Base-by-base conservation (phyloP, 2,888 invertebrate species). In the Mythimna vitellina region DNA sequence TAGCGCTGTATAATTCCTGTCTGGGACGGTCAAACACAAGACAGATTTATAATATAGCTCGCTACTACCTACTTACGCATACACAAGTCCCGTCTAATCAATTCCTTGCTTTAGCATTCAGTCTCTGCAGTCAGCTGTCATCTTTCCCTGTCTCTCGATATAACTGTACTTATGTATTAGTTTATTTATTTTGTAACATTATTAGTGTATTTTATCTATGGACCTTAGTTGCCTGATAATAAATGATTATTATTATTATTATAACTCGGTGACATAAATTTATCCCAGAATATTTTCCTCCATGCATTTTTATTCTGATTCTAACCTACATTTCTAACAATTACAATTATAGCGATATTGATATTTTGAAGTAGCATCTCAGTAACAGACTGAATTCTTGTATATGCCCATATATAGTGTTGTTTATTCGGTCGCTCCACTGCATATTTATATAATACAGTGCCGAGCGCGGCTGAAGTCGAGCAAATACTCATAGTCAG, bases 401-500 rank as follows among this genome's bases (percentile, higher is more conserved):
- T 53, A 42, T 62, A 9, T 35, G 61, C 64, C 71, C 70, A 72
- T 75, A 60, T 70, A 73, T 58, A 77, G 75, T 65, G 38, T 32
- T 88, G 71, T 88, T 86, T 88, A 77, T 73, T 67, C 82, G 76
- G 78, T 54, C 79, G 80, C 74, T 64, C 80, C 77, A 78, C 84
- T 74, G 84, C 85, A 76, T 89, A 87, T 89, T 88, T 88, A 89
- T 82, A 82, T 88, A 85, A 84, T 86, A 80, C 83, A 62, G 74
- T 65, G 79, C 79, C 83, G 82, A 73, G 61, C 66, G 62, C 78
- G 76, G 51, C 38, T 62, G 75, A 76, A 78, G 65, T 86, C 82
- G 69, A 81, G 79, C 81, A 88, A 88, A 88, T 81, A 60, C 60
- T 22, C 38, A 22, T 60, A 87, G 76, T 67, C 73, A 54, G 80